phyloP scores from a whole-genome alignment of 2,113 vertebrate species.

The Vulpes ferrilata region DNA sequence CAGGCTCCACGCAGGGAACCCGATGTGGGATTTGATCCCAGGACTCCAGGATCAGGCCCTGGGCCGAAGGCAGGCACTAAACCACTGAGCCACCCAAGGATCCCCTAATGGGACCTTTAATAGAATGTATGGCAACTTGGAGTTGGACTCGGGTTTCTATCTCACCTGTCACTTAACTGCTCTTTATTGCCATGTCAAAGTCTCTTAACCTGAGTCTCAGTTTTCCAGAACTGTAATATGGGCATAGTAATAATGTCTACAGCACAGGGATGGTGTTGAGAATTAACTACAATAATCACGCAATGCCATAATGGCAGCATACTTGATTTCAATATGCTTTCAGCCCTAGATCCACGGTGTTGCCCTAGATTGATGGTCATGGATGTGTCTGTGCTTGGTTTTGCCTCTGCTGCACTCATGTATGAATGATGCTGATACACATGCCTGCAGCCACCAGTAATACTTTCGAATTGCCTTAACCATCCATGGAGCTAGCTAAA shows the following conservation, averaged over 20 bases:
- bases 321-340: constrained; percentile 28
- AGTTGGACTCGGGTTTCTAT: not conserved
- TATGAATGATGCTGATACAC: constrained; percentile 3
- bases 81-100: too few species aligned
- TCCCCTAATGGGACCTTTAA: not conserved
- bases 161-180: not conserved
- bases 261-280: not conserved
- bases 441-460: not conserved
- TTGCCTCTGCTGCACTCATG: not conserved
- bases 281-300: constrained; percentile 12
- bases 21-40: too few species aligned
- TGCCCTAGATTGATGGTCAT: not conserved
- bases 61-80: too few species aligned
- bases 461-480: constrained; percentile 16
- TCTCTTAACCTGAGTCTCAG: not conserved
- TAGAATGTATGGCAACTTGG: not conserved
- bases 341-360: not conserved
- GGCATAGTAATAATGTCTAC: constrained; percentile 24
- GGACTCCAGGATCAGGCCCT: too few species aligned
- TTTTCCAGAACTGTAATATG: not conserved
- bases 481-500: not conserved
- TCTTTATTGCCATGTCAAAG: not conserved
- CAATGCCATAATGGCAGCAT: not conserved
- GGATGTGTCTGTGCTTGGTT: constrained; percentile 38
- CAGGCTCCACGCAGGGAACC: too few species aligned